Evolutionary conservation across 2,797 vertebrate genomes (phyloP).

Genomic region (Eurystomus glaucurus): DNA sequence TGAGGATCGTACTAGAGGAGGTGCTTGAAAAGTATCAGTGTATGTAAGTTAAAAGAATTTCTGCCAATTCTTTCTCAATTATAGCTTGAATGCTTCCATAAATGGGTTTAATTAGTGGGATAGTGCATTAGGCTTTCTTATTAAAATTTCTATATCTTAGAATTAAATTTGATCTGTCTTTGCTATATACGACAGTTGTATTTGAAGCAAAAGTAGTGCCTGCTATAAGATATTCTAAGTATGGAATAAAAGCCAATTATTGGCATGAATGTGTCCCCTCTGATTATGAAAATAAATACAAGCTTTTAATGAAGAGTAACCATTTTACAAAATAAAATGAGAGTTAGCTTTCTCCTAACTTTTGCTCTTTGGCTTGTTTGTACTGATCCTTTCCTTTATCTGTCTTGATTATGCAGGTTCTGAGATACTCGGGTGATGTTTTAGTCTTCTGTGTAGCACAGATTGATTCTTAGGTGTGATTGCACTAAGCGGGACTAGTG

Average conservation of each 20-base stretch:
- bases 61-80: not conserved
- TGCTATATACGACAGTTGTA: not conserved
- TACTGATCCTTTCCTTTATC: not conserved
- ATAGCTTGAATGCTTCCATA: not conserved
- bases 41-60: not conserved
- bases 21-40: not conserved
- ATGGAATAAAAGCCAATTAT: not conserved
- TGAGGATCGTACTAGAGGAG: not conserved
- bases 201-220: not conserved
- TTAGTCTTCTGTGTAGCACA: not conserved
- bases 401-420: not conserved
- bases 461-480: not conserved
- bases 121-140: not conserved
- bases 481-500: not conserved
- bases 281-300: not conserved
- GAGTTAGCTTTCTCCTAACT: not conserved
- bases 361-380: not conserved
- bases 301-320: not conserved
- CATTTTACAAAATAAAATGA: not conserved
- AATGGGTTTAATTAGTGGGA: not conserved
- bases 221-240: not conserved
- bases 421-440: not conserved
- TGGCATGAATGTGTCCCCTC: rapidly evolving
- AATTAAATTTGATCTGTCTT: not conserved
- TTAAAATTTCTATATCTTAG: not conserved